Evolutionary conservation across 2,113 vertebrate species (phyloP).

Genomic region (Delphinapterus leucas): DNA sequence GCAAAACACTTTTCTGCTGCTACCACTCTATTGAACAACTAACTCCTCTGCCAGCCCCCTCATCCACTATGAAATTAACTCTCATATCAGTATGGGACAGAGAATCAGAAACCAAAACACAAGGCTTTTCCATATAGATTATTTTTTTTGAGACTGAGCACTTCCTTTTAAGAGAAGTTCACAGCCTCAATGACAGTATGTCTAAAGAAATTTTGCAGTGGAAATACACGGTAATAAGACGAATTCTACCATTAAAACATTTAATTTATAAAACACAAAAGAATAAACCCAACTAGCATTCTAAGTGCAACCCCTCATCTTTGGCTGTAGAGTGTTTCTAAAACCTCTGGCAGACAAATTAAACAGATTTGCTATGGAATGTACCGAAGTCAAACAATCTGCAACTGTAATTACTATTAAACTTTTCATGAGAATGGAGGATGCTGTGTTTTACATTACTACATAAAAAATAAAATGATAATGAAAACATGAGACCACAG

Average conservation of each 20-base stretch:
- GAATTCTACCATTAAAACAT: conserved; percentile 46
- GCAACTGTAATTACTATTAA: conserved; percentile 32
- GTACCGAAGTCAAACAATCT: conserved; percentile 41
- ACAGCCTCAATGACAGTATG: neutral
- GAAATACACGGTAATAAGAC: neutral
- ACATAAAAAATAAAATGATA: conserved; percentile 50
- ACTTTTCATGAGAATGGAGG: neutral
- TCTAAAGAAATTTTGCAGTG: conserved; percentile 15
- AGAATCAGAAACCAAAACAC: neutral
- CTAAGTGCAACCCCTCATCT: neutral
- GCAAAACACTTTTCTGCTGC: neutral
- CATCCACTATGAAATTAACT: neutral
- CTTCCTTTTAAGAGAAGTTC: neutral
- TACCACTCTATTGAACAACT: neutral
- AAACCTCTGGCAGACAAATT: conserved; percentile 48
- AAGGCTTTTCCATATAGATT: neutral
- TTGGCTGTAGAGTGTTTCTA: neutral
- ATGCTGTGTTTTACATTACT: conserved; percentile 46
- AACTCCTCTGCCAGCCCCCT: neutral
- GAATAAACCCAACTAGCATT: neutral
- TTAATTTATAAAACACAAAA: conserved; percentile 53
- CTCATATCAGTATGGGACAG: neutral
- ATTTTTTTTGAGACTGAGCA: neutral
- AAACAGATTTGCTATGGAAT: conserved; percentile 53
- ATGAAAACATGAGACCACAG: neutral